These are phyloP conservation scores for Dromas ardeola DNA, from an alignment of 2,113 vertebrate species.

Conservation along the genomic window DNA sequence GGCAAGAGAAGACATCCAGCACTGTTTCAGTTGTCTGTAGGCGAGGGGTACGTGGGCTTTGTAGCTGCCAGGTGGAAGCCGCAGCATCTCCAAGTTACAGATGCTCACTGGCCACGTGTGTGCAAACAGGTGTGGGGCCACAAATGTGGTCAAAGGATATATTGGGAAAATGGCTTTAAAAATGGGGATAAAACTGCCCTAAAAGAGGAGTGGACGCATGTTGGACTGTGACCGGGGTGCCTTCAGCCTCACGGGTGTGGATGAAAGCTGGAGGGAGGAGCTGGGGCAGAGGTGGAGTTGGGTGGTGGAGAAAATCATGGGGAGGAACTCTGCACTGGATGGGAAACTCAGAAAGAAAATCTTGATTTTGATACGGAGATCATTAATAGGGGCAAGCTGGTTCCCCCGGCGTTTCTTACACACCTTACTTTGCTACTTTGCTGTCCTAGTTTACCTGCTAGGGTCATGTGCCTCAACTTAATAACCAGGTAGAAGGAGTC, in stretches of 20 bases:
- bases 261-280: not conserved
- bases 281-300: not conserved
- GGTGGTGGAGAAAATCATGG: accelerated
- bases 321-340: not conserved
- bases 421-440: not conserved
- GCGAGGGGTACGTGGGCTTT: not conserved
- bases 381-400: not conserved
- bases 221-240: not conserved
- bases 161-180: not conserved
- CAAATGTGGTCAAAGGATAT: not conserved
- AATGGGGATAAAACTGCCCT: not conserved
- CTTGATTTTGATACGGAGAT: not conserved
- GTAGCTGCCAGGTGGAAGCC: not conserved
- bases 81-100: not conserved
- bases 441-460: not conserved
- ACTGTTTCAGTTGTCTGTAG: not conserved
- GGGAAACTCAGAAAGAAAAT: not conserved
- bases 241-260: accelerated
- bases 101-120: accelerated
- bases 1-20: not conserved
- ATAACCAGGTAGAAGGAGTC: not conserved
- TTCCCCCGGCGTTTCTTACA: not conserved
- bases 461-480: not conserved
- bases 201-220: not conserved
- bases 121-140: not conserved